phyloP scores from a whole-genome alignment of 2,797 vertebrate genomes.

The Tauraco hartlaubi region DNA sequence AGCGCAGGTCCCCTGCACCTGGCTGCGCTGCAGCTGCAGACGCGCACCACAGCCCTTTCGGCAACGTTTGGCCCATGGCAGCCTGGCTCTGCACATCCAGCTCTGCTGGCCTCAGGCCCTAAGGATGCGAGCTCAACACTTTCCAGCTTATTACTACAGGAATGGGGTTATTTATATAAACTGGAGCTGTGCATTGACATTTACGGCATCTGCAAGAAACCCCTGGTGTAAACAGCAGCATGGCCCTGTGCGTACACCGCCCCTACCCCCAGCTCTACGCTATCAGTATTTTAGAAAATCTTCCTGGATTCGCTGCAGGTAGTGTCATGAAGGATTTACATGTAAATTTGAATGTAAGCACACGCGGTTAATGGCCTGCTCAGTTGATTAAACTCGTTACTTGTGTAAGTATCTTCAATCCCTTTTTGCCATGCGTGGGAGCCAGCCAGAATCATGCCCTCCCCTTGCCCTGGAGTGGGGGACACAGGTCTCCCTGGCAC shows the following conservation, averaged over 20 bases:
- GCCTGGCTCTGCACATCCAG: not conserved
- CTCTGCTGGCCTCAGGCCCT: not conserved
- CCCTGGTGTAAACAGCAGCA: not conserved
- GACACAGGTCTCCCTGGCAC: accelerated
- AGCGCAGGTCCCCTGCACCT: not conserved
- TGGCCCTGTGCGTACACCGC: not conserved
- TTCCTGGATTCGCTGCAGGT: not conserved
- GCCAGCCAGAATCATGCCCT: not conserved
- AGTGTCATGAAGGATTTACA: not conserved
- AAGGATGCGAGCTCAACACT: not conserved
- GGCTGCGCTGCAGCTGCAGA: accelerated
- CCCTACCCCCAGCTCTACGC: too few species aligned
- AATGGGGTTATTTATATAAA: not conserved
- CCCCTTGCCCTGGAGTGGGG: accelerated
- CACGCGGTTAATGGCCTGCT: not conserved
- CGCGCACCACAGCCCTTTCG: not conserved
- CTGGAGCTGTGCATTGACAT: not conserved
- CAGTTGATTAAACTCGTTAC: not conserved
- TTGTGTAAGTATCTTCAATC: not conserved
- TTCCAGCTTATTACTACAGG: not conserved
- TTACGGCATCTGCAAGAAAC: not conserved
- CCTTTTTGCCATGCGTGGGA: not conserved
- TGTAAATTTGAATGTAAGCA: not conserved
- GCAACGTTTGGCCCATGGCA: not conserved
- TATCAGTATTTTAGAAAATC: not conserved